These are phyloP conservation scores for Galbula dea DNA, from an alignment of 2,113 vertebrate genomes.

Conservation along the genomic window DNA sequence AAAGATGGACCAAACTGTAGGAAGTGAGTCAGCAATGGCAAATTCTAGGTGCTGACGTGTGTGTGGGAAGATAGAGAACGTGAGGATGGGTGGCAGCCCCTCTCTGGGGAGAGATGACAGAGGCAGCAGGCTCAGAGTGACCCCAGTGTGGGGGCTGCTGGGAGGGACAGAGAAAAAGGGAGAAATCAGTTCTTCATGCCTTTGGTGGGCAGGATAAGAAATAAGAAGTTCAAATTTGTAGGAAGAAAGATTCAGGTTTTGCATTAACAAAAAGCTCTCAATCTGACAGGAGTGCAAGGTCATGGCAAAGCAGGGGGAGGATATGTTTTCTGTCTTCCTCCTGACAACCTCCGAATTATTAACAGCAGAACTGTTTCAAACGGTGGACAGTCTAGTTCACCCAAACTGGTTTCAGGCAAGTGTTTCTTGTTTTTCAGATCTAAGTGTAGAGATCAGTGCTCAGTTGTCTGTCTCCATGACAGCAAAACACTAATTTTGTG, in stretches of 20 bases:
- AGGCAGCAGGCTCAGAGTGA: neutral
- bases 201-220: neutral
- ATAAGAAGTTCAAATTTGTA: neutral
- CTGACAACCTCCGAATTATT: neutral
- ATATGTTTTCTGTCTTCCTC: neutral
- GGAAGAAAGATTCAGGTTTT: neutral
- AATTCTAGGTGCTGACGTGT: neutral
- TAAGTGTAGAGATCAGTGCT: neutral
- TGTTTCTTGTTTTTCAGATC: neutral
- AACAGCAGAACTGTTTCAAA: neutral
- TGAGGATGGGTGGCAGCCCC: neutral
- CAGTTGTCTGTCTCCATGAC: neutral
- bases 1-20: neutral
- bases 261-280: neutral
- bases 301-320: neutral
- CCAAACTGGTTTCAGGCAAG: neutral
- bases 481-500: constrained; percentile 15
- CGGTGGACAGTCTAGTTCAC: neutral
- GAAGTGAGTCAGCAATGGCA: neutral
- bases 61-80: neutral
- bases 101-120: neutral
- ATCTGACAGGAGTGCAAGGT: neutral
- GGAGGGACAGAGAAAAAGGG: neutral
- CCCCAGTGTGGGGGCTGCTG: neutral
- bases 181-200: neutral